Evolutionary conservation across 37 sponge, comb jelly and placozoan genomes (phyloP).

Genomic region (Cladorhizidae sp.): DNA sequence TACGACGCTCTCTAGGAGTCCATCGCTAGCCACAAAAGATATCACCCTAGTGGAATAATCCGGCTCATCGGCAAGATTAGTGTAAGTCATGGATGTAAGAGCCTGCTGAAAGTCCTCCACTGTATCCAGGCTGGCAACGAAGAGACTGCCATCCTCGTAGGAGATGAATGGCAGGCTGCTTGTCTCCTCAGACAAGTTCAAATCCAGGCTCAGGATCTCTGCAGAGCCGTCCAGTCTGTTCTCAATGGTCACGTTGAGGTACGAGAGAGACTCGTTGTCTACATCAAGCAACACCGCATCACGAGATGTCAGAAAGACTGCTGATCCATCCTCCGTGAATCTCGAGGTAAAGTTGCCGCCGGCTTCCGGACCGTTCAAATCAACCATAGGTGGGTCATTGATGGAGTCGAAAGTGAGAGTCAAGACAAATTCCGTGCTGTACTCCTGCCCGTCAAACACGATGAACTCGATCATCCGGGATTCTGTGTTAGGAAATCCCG

Average conservation of each 20-base stretch:
- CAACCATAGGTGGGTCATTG: conserved; percentile 87
- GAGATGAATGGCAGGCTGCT: not conserved
- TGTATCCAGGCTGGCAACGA: conserved; percentile 34
- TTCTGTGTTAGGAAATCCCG: conserved; percentile 67
- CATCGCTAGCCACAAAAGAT: conserved; percentile 76
- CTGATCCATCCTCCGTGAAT: conserved; percentile 73
- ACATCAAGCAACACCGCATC: conserved; percentile 70
- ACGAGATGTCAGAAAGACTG: conserved; percentile 44
- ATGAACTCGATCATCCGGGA: conserved; percentile 60
- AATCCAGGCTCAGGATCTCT: conserved; percentile 33
- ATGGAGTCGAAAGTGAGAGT: conserved; percentile 79
- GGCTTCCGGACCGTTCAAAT: conserved; percentile 75
- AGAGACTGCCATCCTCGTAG: conserved; percentile 13
- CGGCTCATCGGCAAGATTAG: conserved; percentile 74
- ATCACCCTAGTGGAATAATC: conserved; percentile 41
- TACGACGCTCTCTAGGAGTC: conserved; percentile 39
- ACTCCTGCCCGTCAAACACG: conserved; percentile 64
- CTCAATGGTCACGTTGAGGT: conserved; percentile 43
- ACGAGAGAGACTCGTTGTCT: conserved; percentile 64
- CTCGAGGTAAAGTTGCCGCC: conserved; percentile 32
- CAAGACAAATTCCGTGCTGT: conserved; percentile 35
- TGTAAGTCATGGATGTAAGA: conserved; percentile 54
- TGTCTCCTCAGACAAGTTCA: conserved; percentile 19
- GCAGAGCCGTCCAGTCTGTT: conserved; percentile 65
- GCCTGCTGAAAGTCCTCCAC: conserved; percentile 36